Conservation (phyloP, 2,113 vertebrate species). For the Hippocampus barbouri region DNA sequence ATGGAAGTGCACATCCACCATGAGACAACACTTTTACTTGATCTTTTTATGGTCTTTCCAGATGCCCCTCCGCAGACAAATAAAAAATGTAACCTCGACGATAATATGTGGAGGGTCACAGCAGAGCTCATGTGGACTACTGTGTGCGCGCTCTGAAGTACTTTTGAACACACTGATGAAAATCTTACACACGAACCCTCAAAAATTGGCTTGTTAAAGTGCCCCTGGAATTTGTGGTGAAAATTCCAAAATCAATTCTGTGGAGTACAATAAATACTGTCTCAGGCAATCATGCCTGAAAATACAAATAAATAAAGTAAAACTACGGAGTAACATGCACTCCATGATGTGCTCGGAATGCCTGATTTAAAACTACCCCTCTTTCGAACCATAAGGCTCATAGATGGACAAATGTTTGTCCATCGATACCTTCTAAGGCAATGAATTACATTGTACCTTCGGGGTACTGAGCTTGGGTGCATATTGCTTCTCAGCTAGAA, state of each 20-base stretch:
- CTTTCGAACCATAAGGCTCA: not conserved
- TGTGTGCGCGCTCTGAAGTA: not conserved
- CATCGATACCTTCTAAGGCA: not conserved
- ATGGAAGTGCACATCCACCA: constrained; percentile 1
- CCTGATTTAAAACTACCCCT: not conserved
- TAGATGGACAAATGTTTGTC: not conserved
- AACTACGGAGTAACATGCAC: not conserved
- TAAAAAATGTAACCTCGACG: not conserved
- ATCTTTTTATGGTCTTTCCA: not conserved
- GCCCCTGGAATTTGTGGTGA: not conserved
- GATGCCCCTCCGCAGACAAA: not conserved
- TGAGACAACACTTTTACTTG: not conserved
- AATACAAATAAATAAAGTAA: not conserved
- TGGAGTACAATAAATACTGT: no score
- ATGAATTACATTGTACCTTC: not conserved
- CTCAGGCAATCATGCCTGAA: no score
- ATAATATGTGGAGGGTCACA: not conserved
- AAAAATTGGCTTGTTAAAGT: not conserved
- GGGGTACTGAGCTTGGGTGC: not conserved
- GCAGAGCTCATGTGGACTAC: not conserved
- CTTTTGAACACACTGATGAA: not conserved
- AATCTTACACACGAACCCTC: not conserved
- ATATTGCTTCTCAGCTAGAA: not conserved
- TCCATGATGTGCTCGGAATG: not conserved
- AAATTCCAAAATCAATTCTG: no score